phyloP scores from a whole-genome alignment of 2,797 vertebrate genomes.

The Squalus acanthias region DNA sequence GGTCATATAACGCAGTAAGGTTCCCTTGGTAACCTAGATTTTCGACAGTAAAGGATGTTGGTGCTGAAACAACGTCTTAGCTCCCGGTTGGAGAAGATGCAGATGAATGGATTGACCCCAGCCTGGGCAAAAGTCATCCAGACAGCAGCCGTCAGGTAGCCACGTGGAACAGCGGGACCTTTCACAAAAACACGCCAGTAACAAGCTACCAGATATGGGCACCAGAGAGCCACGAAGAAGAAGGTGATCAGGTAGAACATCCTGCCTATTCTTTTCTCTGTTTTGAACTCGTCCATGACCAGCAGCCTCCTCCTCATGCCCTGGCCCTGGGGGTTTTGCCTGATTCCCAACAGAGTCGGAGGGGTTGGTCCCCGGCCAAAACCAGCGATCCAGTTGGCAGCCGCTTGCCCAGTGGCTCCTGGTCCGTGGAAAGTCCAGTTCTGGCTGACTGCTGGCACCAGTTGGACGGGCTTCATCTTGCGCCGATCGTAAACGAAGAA shows the following conservation, averaged over 20 bases:
- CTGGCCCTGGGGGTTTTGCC: conserved; percentile 92
- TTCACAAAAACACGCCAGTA: conserved; percentile 98
- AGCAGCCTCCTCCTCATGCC: conserved; percentile 84
- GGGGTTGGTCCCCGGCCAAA: conserved; percentile 96
- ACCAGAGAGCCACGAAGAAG: conserved; percentile 97
- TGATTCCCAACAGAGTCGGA: conserved; percentile 94
- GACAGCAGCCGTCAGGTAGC: conserved; percentile 96
- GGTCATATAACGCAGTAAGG: conserved; percentile 78
- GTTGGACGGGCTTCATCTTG: conserved; percentile 99
- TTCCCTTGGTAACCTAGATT: conserved; percentile 99
- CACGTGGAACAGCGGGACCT: conserved; percentile 90
- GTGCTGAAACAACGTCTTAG: conserved; percentile 99
- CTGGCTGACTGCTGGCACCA: conserved; percentile 98
- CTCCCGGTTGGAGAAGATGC: conserved; percentile 99
- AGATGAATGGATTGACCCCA: conserved; percentile 99
- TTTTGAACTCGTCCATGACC: conserved; percentile 98
- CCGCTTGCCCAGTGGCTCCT: conserved; percentile 94
- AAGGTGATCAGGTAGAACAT: conserved; percentile 99
- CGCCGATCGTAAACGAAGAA: conserved; percentile 97
- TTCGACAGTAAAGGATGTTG: conserved; percentile 99
- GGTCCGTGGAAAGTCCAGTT: conserved; percentile 99
- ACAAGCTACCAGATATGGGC: conserved; percentile 96
- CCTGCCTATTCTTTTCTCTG: conserved; percentile 98
- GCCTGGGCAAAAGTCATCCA: conserved; percentile 99
- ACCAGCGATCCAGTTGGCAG: conserved; percentile 97